Evolutionary conservation across 2,797 vertebrate genomes (phyloP).

Genomic region (Microctenopoma steveboyesi): DNA sequence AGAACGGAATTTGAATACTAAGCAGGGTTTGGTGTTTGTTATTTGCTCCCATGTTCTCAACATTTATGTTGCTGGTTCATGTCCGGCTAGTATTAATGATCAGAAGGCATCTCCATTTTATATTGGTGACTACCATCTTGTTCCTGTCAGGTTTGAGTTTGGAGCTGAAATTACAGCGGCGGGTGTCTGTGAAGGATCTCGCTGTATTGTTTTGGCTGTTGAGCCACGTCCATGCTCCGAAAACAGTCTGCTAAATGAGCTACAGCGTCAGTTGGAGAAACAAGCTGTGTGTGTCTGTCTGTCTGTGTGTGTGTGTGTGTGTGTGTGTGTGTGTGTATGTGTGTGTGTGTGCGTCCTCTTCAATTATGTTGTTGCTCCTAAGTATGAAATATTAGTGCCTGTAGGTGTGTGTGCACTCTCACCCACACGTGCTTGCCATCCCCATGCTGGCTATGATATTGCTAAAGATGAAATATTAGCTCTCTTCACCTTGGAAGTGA

Average conservation of each 20-base stretch:
- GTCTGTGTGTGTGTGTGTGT: not conserved
- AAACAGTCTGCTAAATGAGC: constrained; percentile 44
- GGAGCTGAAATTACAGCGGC: constrained; percentile 40
- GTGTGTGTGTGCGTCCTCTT: constrained; percentile 30
- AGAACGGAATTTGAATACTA: constrained; percentile 53
- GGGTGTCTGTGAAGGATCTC: constrained; percentile 57
- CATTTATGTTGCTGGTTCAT: constrained; percentile 41
- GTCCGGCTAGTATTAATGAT: constrained; percentile 54
- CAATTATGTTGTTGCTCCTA: constrained; percentile 69
- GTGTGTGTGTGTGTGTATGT: not conserved
- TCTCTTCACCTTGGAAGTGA: constrained; percentile 78
- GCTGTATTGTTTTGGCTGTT: constrained; percentile 48
- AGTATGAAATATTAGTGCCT: constrained; percentile 71
- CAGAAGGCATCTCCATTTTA: constrained; percentile 41
- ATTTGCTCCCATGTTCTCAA: constrained; percentile 36
- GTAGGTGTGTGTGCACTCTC: not conserved
- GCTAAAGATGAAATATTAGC: constrained; percentile 76
- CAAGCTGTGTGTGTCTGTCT: not conserved
- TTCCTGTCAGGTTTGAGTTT: constrained; percentile 44
- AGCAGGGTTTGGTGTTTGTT: constrained; percentile 25
- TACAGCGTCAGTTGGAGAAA: constrained; percentile 32
- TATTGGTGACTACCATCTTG: constrained; percentile 53
- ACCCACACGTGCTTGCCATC: constrained; percentile 9
- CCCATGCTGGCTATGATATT: constrained; percentile 65
- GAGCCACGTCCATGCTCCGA: constrained; percentile 46